Evolutionary conservation across 1,140 invertebrate genomes (phyloP), one percentile per base, ranked within the genome.

Genomic region (Musca vetustissima): DNA sequence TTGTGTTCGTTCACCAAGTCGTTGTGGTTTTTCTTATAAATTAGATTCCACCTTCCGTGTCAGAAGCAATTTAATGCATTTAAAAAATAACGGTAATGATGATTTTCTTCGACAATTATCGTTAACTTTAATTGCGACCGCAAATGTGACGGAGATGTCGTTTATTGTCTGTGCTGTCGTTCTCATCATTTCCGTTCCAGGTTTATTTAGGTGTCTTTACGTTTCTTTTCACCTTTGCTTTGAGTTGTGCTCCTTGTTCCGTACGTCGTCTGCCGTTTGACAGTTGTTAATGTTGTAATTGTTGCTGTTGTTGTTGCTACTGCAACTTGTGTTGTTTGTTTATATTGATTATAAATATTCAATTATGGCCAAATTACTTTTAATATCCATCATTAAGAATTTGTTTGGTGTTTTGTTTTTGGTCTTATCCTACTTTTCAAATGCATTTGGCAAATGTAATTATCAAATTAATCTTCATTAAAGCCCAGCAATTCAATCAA

Each of bases 11-110:
- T n/a, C n/a, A n/a, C n/a, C 13, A 13, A 13, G 36, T 43, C 11
- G 6, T 43, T 43, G 36, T 43, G 36, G 36, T 43, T 43, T 43
- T 43, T 13, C 36, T 43, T 43, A 43, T 13, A 43, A 43, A 43
- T 43, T 4, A 13, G 36, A 43, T 61, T 24, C 13, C 57, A 61
- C 57, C 57, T 61, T 61, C 36, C 57, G 57, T 61, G 57, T 61
- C 57, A 32, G 57, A 43, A 61, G 32, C 36, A 61, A 61, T 61
- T 61, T 61, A 43, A 61, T 61, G 57, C 57, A 61, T 61, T 61
- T 61, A 61, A 36, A 43, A 61, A 32, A 61, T 61, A 61, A 61
- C 21, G 32, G 36, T 61, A 36, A 61, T 61, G 32, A 61, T 61
- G 32, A 61, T 61, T 61, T 61, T 61, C 57, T 61, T 61, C 28